Evolutionary conservation across 2,113 vertebrate genomes (phyloP), one percentile per base, ranked within the genome.

Genomic region (Cavia porcellus): DNA sequence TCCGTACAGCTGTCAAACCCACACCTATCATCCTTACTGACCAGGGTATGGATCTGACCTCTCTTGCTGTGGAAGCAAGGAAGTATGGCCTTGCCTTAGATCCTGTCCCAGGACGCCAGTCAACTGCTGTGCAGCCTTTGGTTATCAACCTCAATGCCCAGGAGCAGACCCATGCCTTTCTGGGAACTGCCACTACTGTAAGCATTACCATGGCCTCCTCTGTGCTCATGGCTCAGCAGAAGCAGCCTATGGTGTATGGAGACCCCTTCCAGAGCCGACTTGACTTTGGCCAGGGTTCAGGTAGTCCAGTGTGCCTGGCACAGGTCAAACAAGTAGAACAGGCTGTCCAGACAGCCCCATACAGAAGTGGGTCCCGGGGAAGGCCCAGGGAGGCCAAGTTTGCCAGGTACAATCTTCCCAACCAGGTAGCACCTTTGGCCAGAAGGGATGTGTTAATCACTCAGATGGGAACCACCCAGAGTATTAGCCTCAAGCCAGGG

Each of bases 21-120:
- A 98, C 99, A 1, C 99, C 99, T 94, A 99, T 99, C 98, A 99
- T 99, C 96, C 99, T 99, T 98, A 99, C 99, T 12, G 99, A 99
- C 96, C 99, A 99, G 93, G 99, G 99, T 45, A 99, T 99, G 99
- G 99, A 99, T 98, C 98, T 99, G 92, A 99, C 99, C 25, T 99
- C 99, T 45, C 98, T 99, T 94, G 99, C 99, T 7, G 98, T 99
- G 0, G 99, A 99, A 96, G 99, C 99, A 7, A 99, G 99, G 93
- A 99, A 99, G 97, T 99, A 99, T 24, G 99, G 99, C 92, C 97
- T 99, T 92, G 99, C 99, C 82, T 87, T 99, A 98, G 99, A 99
- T 88, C 99, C 99, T 82, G 97, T 99, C 92, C 98, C 99, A 0
- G 98, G 97, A 95, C 98, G 99, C 50, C 99, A 99, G 96, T 99